Evolutionary conservation across 2,113 vertebrate species (phyloP), one percentile per base, ranked within the genome.

Genomic region (Ptyas mucosa): DNA sequence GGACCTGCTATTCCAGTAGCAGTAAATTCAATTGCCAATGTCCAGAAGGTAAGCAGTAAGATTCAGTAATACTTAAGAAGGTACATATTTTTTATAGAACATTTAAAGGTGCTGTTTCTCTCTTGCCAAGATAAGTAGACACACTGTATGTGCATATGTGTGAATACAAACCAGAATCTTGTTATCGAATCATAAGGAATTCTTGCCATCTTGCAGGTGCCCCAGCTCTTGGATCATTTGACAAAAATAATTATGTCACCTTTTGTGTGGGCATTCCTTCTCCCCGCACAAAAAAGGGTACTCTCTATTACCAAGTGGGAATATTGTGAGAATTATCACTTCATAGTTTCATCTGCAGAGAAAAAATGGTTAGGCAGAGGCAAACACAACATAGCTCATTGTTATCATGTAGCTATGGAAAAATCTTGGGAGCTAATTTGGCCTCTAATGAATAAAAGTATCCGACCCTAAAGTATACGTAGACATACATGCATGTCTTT

Each of bases 1-100:
- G 98, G 5, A 98, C 98, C 0, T 99, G 99, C 93, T 96, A 97
- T 91, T 99, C 98, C 91, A 98, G 93, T 87, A 93, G 98, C 95
- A 97, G 91, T 6, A 99, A 99, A 51, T 99, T 98, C 95, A 98
- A 97, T 92, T 99, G 99, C 95, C 98, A 98, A 90, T 99, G 99
- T 96, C 97, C 98, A 6, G 98, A 99, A 98, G 99, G 99, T 99
- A 98, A 95, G 90, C 12, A 81, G 8, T 18, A 90, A 92, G 8
- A 88, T 93, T 85, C 20, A 29, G 43, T 29, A 52, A 29, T 88
- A 6, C 43, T 91, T 46, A 88, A 89, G 26, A 94, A 75, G 88
- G 49, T 0, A 10, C 8, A 10, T 89, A 3, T 2, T 93, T 49
- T 5, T 0, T 3, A 53, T 29, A 39, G 90, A 15, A 23, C 24